Evolutionary conservation across 35 echinoderm and acorn worm genomes (phyloP).

Genomic region (Strongylocentrotus purpuratus): DNA sequence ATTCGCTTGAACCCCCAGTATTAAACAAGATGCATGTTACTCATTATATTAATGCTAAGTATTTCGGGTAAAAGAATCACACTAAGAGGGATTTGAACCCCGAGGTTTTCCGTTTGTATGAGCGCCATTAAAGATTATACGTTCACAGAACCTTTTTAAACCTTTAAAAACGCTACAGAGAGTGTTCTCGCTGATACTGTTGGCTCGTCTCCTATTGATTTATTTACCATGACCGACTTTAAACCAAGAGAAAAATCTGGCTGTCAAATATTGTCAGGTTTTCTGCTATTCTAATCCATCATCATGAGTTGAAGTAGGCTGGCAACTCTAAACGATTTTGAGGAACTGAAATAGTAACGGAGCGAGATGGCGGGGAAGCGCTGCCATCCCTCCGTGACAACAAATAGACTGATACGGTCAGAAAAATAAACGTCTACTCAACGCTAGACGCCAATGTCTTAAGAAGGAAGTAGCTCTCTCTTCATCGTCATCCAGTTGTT

Average conservation of each 20-base stretch:
- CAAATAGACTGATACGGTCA: not conserved
- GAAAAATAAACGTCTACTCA: conserved; percentile 6
- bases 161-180: not conserved
- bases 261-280: not conserved
- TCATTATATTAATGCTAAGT: too few relatives aligned
- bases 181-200: not conserved
- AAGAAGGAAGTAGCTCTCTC: not conserved
- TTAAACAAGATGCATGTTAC: too few relatives aligned
- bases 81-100: too few relatives aligned
- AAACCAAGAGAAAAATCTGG: conserved; percentile 4
- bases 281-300: not conserved
- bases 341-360: not conserved
- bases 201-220: not conserved
- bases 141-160: too few relatives aligned
- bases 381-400: not conserved
- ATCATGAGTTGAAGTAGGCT: not conserved
- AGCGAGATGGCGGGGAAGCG: not conserved
- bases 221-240: not conserved
- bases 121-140: too few relatives aligned
- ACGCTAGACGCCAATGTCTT: not conserved
- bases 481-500: not conserved
- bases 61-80: too few relatives aligned
- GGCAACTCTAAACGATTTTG: not conserved
- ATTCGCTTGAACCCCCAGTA: too few relatives aligned
- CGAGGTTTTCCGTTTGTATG: too few relatives aligned